Percentiles rank a stretch among this genome's conserved stretches.
phyloP scores from a whole-genome alignment of 2,797 vertebrate genomes.

The Taeniopygia guttata region DNA sequence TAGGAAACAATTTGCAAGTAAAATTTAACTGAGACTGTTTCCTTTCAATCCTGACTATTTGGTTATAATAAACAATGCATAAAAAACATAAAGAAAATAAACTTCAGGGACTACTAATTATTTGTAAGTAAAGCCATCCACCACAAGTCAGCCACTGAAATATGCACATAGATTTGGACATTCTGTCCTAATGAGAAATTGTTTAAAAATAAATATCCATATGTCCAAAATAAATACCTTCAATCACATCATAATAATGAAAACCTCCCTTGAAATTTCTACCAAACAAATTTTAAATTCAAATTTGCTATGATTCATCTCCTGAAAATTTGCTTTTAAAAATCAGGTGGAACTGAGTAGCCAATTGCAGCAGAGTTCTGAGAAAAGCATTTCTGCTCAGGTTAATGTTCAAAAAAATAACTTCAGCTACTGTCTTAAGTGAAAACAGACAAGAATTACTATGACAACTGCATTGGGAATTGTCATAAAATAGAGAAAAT shows the following conservation, averaged over 20 bases:
- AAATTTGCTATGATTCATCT: neutral
- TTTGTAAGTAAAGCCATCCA: conserved; percentile 16
- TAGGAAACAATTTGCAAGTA: conserved; percentile 73
- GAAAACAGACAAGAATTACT: neutral
- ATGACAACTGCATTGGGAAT: neutral
- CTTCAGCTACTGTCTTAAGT: neutral
- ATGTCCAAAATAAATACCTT: conserved; percentile 39
- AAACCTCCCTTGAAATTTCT: neutral
- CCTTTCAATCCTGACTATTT: conserved; percentile 46
- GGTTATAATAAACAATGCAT: neutral
- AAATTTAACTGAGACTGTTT: conserved; percentile 65
- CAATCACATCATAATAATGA: conserved; percentile 40
- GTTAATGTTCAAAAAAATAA: neutral
- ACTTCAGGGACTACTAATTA: neutral
- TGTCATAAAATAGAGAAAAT: neutral
- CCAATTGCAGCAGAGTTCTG: neutral
- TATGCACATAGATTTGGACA: neutral
- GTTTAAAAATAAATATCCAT: neutral
- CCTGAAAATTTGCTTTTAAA: neutral
- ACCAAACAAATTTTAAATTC: neutral
- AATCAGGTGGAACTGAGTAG: neutral
- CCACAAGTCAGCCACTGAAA: conserved; percentile 29
- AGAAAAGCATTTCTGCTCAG: neutral
- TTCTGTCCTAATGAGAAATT: neutral
- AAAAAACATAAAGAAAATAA: neutral